Percentiles rank a stretch among this genome's conserved stretches.
phyloP scores from a whole-genome alignment of 2,797 vertebrate genomes.

The Hoplostethus atlanticus region DNA sequence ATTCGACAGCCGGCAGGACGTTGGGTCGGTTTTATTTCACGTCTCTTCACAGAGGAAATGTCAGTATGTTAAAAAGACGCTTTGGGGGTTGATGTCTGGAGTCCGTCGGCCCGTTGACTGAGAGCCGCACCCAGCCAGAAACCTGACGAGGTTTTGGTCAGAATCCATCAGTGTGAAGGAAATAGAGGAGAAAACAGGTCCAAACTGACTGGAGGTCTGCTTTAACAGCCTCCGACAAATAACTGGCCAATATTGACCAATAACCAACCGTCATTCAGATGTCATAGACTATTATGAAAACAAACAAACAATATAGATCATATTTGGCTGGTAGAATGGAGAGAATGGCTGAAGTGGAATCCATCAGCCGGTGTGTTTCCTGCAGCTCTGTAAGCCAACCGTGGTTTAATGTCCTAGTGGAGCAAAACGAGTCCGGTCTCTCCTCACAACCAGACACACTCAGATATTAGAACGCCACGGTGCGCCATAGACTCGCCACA shows the following conservation, averaged over 20 bases:
- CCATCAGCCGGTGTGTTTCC: background rate
- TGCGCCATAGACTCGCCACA: background rate
- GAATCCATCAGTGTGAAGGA: background rate
- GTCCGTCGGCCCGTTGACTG: too few relatives aligned
- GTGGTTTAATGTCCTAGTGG: constrained; percentile 13
- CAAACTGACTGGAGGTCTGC: background rate
- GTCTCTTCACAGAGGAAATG: too few relatives aligned
- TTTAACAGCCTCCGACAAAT: too few relatives aligned
- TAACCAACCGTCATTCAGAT: too few relatives aligned
- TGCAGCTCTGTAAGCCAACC: constrained; percentile 30
- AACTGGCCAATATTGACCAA: too few relatives aligned
- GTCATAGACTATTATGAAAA: too few relatives aligned
- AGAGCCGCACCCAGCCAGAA: too few relatives aligned
- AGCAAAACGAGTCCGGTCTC: constrained; percentile 6
- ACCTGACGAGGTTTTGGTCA: background rate
- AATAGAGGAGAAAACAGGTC: too few relatives aligned
- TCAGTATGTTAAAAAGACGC: too few relatives aligned
- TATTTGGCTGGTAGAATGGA: background rate
- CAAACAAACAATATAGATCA: background rate
- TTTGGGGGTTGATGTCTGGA: too few relatives aligned
- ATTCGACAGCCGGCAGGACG: too few relatives aligned
- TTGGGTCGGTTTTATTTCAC: too few relatives aligned
- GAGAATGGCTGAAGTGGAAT: background rate
- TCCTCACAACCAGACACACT: background rate
- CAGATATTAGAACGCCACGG: constrained; percentile 14